Conservation (phyloP, 2,888 invertebrate genomes). For the Agonopterix subpropinquella region DNA sequence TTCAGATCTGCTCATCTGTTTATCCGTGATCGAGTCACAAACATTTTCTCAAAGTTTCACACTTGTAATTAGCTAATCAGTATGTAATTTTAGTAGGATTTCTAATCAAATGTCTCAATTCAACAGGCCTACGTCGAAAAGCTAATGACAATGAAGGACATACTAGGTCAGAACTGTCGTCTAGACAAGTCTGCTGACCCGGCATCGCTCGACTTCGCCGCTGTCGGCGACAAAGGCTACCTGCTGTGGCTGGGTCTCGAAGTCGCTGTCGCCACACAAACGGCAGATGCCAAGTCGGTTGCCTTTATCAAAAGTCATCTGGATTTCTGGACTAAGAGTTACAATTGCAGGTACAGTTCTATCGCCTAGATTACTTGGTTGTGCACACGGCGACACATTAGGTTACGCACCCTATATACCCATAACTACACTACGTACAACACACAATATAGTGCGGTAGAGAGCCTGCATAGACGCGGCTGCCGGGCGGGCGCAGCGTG, state of each 20-base stretch:
- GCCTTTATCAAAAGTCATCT: conserved; percentile 86
- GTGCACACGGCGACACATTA: no score
- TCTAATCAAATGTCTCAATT: not conserved
- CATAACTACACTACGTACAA: no score
- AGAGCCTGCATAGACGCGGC: no score
- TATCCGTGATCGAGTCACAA: no score
- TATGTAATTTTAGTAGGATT: no score
- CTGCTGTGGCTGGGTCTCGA: conserved; percentile 85
- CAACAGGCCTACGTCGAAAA: conserved; percentile 82
- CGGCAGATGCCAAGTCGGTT: conserved; percentile 79
- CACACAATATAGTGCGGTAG: no score
- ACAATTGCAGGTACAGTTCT: conserved; percentile 79
- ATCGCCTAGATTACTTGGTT: not conserved
- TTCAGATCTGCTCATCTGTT: no score
- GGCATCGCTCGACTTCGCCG: conserved; percentile 79
- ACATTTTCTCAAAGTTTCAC: no score
- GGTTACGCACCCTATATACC: no score
- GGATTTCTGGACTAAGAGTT: conserved; percentile 85
- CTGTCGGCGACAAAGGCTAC: conserved; percentile 86
- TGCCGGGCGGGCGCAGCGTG: no score
- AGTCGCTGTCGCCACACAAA: conserved; percentile 81
- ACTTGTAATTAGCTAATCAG: no score
- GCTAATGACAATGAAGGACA: conserved; percentile 83
- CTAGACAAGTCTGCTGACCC: conserved; percentile 82
- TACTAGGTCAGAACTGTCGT: conserved; percentile 66